Conservation (phyloP, 2,113 vertebrate species). For the Saguinus imperator region DNA sequence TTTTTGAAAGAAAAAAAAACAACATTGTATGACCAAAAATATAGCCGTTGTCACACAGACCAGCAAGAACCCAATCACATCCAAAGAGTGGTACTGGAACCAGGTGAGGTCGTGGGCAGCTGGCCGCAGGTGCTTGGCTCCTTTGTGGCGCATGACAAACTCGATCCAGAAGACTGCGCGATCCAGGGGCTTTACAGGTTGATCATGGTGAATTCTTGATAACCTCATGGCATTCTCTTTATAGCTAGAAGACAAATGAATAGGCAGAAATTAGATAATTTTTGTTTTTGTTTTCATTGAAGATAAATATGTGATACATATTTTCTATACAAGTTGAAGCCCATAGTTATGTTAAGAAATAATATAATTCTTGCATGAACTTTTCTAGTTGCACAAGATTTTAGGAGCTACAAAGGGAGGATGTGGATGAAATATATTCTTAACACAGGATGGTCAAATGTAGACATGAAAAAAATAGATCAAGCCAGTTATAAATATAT, state of each 20-base stretch:
- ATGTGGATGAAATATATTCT: neutral
- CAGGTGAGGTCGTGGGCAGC: conserved; percentile 91
- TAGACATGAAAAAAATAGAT: neutral
- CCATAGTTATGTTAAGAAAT: neutral
- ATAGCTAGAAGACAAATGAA: conserved; percentile 82
- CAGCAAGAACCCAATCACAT: conserved; percentile 89
- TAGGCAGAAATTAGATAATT: neutral
- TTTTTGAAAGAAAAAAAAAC: conserved; percentile 80
- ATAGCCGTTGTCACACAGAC: conserved; percentile 62
- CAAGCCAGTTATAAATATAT: neutral
- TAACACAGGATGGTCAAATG: neutral
- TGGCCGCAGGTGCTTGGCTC: conserved; percentile 90
- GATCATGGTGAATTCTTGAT: conserved; percentile 91
- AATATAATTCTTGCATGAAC: neutral
- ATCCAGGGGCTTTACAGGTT: conserved; percentile 88
- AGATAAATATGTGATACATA: neutral
- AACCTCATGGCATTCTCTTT: conserved; percentile 88
- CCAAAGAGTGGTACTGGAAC: conserved; percentile 93
- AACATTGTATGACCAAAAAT: conserved; percentile 84
- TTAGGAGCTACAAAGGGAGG: neutral
- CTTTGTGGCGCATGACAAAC: conserved; percentile 93
- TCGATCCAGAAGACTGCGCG: conserved; percentile 94
- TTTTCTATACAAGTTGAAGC: neutral
- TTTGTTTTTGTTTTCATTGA: neutral
- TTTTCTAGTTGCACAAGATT: neutral